Evolutionary conservation across 1,140 invertebrate genomes (phyloP), one percentile per base, ranked within the genome.

Genomic region (Ceratina calcarata): DNA sequence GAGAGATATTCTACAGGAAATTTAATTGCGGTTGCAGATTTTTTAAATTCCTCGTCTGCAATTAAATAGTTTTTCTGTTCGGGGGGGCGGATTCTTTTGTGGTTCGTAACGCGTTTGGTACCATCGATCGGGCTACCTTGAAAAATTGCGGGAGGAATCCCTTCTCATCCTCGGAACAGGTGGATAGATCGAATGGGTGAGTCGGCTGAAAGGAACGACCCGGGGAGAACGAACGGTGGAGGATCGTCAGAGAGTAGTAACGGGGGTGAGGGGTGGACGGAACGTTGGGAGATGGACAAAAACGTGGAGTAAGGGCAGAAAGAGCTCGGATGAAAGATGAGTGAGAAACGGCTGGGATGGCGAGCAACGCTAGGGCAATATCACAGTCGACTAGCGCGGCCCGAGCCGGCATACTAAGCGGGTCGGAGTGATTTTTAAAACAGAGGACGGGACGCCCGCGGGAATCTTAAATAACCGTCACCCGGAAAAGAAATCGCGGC

Each of bases 331-430:
- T 67, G 69, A 71, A 75, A 81, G 61, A 77, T 78, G 74, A 27
- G 55, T 20, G 3, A 66, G 62, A 66, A 57, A 45, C 20, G 22
- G 20, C 12, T 15, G 80, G 65, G 53, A 72, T 55, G 69, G 71
- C 53, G 67, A 78, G 67, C 74, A 86, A 82, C 75, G 78, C 60
- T 74, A 64, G 87, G 78, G 87, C 86, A 90, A 90, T 89, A 89
- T 89, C 87, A 90, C 89, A 90, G 85, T 89, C 85, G 83, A 89
- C 86, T 89, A 88, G 82, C 87, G 61, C 80, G 75, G 81, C 65
- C 60, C 69, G 51, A 81, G 69, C 45, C 78, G 80, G 88, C 89
- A 87, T 88, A 89, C 88, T 88, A 90, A 87, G 83, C 82, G 83
- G 57, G 66, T 68, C 55, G 65, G 77, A 86, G 86, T 89, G 86